Percentiles rank a stretch among this genome's conserved stretches.
These are phyloP conservation scores for Dendrolimus pini DNA, from an alignment of 2,888 invertebrate genomes.

Conservation along the genomic window DNA sequence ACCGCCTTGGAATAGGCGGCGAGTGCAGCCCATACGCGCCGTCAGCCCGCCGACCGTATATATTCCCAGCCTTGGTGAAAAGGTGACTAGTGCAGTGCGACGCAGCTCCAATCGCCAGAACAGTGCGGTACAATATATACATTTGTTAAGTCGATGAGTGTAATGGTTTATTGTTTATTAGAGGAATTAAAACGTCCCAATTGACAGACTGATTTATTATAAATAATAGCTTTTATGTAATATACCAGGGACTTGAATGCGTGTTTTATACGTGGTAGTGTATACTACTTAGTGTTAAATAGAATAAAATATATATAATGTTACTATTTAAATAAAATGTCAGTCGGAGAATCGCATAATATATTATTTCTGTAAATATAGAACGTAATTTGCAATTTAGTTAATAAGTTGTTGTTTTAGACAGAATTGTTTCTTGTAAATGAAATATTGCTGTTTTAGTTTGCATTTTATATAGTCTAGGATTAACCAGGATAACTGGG, in stretches of 20 bases:
- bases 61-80: background rate
- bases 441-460: conserved; percentile 73
- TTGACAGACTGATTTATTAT: conserved; percentile 75
- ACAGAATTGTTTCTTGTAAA: conserved; percentile 71
- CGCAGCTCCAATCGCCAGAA: conserved; percentile 13
- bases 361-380: conserved; percentile 75
- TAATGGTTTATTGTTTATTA: conserved; percentile 67
- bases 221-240: conserved; percentile 60
- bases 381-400: conserved; percentile 45
- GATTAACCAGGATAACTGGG: conserved; percentile 52
- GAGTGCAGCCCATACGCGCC: conserved; percentile 20
- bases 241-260: conserved; percentile 70
- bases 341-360: conserved; percentile 70
- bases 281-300: conserved; percentile 68
- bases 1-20: conserved; percentile 24
- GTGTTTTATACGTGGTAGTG: conserved; percentile 75
- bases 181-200: conserved; percentile 76
- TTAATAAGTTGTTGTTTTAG: conserved; percentile 62
- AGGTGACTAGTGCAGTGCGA: conserved; percentile 8
- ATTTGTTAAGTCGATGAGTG: conserved; percentile 59
- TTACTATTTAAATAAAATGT: conserved; percentile 66
- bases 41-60: background rate
- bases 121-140: conserved; percentile 47
- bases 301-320: conserved; percentile 68
- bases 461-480: conserved; percentile 73